Evolutionary conservation across 2,113 vertebrate genomes (phyloP).

Genomic region (Albula glossodonta): DNA sequence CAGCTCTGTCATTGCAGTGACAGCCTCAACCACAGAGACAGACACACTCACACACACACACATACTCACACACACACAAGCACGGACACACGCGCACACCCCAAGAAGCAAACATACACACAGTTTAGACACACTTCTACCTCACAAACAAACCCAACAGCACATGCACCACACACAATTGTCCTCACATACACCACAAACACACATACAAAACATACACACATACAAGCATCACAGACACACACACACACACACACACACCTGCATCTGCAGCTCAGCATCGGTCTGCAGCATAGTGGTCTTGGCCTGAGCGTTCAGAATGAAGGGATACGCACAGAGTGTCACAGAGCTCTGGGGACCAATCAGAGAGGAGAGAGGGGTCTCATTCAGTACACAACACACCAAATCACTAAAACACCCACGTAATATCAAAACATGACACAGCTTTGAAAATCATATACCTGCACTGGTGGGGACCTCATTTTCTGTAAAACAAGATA

Average conservation of each 20-base stretch:
- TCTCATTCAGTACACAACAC: neutral
- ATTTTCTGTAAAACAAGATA: conserved; percentile 78
- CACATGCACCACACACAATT: no score
- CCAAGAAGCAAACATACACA: no score
- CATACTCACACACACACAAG: neutral
- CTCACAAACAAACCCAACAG: no score
- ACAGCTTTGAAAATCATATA: conserved; percentile 47
- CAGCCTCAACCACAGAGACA: neutral
- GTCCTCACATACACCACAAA: no score
- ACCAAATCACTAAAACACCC: neutral
- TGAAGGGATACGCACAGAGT: conserved; percentile 95
- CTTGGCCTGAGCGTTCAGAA: conserved; percentile 95
- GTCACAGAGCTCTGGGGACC: conserved; percentile 81
- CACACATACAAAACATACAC: neutral
- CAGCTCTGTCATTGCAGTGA: neutral
- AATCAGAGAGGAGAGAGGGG: neutral
- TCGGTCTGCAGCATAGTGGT: conserved; percentile 98
- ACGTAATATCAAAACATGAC: neutral
- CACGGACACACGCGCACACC: no score
- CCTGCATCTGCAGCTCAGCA: conserved; percentile 98
- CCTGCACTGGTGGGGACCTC: conserved; percentile 86
- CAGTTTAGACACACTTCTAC: no score
- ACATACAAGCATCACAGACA: neutral
- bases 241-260: conserved; percentile 43
- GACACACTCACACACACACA: neutral